phyloP scores from a whole-genome alignment of 2,113 vertebrate species.

The Himantopus leucocephalus region DNA sequence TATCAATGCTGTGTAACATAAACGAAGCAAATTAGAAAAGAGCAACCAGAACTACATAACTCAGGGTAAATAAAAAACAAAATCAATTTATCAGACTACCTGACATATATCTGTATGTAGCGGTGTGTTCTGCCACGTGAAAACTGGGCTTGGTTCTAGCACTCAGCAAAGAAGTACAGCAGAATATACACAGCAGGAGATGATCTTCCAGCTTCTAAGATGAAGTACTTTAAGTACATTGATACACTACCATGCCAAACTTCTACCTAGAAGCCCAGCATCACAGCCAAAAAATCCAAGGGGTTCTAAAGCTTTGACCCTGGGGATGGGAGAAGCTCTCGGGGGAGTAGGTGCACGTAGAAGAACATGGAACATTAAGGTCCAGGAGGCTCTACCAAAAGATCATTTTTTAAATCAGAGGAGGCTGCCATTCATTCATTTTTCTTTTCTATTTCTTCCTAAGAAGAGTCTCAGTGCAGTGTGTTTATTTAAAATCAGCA shows the following conservation, averaged over 20 bases:
- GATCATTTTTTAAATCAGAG: background rate
- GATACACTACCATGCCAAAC: background rate
- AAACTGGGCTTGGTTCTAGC: background rate
- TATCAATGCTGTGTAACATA: background rate
- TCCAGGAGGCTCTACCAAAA: background rate
- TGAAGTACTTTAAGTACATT: background rate
- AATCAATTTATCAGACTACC: background rate
- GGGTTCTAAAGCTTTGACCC: background rate
- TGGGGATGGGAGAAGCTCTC: background rate
- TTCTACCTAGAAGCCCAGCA: background rate
- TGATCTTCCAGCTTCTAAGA: background rate
- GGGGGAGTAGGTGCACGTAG: accelerated
- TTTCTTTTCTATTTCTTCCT: background rate
- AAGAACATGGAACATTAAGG: background rate
- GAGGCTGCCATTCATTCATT: background rate
- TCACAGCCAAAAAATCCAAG: background rate
- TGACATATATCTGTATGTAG: background rate
- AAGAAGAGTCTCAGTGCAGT: background rate
- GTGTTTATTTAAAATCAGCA: background rate
- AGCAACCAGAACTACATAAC: background rate
- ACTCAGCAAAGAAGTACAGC: background rate
- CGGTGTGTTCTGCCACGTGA: background rate
- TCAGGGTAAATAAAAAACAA: background rate
- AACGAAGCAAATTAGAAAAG: background rate
- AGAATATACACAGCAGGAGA: background rate